phyloP scores from a whole-genome alignment of 2,888 invertebrate genomes.

The Hyalella azteca region DNA sequence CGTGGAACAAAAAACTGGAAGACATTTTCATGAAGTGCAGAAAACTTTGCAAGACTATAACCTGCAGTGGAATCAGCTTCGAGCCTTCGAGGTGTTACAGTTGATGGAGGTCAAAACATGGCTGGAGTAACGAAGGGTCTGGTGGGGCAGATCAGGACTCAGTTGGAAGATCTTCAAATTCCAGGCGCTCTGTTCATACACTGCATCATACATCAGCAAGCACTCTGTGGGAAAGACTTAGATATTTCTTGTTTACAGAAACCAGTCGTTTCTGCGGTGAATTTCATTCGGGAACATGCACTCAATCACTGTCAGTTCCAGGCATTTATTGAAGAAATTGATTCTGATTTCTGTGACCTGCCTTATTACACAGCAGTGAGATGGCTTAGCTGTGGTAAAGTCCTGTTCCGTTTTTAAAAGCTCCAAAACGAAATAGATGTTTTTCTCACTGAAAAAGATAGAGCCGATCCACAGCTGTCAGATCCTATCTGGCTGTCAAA shows the following conservation, averaged over 20 bases:
- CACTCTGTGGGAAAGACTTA: background rate
- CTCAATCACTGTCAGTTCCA: background rate
- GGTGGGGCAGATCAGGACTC: background rate
- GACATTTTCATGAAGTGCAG: background rate
- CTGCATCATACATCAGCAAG: background rate
- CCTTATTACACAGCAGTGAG: background rate
- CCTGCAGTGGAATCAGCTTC: slow-evolving; percentile 20
- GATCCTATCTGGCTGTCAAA: background rate
- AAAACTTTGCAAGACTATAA: slow-evolving; percentile 18
- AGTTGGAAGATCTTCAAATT: background rate
- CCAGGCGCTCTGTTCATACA: background rate
- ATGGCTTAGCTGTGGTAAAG: background rate
- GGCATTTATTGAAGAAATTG: background rate
- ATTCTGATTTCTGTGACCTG: background rate
- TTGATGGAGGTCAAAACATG: background rate
- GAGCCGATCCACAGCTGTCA: background rate
- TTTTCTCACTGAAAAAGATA: background rate
- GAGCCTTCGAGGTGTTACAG: too few relatives aligned
- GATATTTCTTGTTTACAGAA: background rate
- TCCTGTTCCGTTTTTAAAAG: background rate
- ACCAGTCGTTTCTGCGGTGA: background rate
- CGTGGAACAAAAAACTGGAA: background rate
- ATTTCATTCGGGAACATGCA: background rate
- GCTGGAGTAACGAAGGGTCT: background rate
- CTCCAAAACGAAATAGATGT: background rate